A percentile compares a stretch with the other conserved stretches of the same genome.
These are phyloP conservation scores for Bombyx mandarina DNA, from an alignment of 1,140 invertebrate species.

Conservation along the genomic window DNA sequence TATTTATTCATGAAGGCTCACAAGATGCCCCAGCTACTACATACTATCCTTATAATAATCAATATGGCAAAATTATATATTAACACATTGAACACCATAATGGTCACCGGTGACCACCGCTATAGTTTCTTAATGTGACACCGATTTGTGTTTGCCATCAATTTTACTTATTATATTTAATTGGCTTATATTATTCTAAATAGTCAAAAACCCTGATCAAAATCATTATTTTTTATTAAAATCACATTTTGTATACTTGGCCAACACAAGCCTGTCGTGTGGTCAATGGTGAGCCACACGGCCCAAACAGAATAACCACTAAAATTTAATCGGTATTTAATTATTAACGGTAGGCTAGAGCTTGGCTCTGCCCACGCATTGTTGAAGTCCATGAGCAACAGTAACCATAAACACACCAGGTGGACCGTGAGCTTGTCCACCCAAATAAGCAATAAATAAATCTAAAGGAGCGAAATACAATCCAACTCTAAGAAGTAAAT, in stretches of 20 bases:
- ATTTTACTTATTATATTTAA: not conserved
- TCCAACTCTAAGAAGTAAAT: too few relatives aligned
- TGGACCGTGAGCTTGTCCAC: too few relatives aligned
- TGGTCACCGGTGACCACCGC: slow-evolving; percentile 2
- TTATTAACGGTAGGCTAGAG: not conserved
- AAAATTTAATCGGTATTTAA: slow-evolving; percentile 2
- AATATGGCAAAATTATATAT: not conserved
- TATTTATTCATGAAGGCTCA: too few relatives aligned
- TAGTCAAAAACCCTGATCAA: not conserved
- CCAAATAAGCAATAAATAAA: too few relatives aligned
- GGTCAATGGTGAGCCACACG: not conserved
- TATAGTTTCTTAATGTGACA: not conserved
- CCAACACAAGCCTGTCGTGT: not conserved
- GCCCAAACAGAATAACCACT: slow-evolving; percentile 1
- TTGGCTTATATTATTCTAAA: not conserved
- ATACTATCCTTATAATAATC: too few relatives aligned
- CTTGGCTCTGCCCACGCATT: too few relatives aligned
- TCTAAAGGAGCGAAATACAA: too few relatives aligned
- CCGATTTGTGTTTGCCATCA: not conserved
- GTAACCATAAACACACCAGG: too few relatives aligned
- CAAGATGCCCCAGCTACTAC: too few relatives aligned
- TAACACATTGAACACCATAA: not conserved
- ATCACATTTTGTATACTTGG: not conserved
- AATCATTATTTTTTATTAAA: not conserved
- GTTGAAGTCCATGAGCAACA: too few relatives aligned